These are phyloP conservation scores for Tricholauxania praeusta DNA, from an alignment of 2,888 invertebrate species.

Conservation along the genomic window DNA sequence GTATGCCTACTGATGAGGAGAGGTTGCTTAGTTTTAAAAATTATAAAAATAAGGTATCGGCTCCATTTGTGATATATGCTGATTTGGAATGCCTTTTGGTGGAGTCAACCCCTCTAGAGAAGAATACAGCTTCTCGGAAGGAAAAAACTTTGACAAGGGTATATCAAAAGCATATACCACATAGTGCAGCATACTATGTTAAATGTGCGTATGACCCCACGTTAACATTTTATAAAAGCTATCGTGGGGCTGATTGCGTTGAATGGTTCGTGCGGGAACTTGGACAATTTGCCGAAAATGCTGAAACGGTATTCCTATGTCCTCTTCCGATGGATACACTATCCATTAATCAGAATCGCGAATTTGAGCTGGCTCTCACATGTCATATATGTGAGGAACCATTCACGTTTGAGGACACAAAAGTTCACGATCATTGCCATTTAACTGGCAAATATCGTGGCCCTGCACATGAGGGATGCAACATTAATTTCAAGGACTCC, in stretches of 20 bases:
- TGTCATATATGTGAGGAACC: background rate
- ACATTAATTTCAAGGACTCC: too few relatives aligned
- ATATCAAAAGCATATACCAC: slow-evolving; percentile 7
- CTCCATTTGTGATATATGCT: slow-evolving; percentile 2
- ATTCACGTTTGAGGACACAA: background rate
- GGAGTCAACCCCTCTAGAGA: background rate
- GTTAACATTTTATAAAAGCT: background rate
- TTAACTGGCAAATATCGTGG: background rate
- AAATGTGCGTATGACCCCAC: background rate
- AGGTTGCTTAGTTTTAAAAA: too few relatives aligned
- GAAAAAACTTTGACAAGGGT: background rate
- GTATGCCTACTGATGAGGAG: background rate
- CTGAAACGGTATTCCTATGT: too few relatives aligned
- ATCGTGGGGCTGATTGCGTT: too few relatives aligned
- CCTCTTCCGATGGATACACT: background rate
- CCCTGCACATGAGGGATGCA: background rate
- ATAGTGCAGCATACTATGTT: background rate
- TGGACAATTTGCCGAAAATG: too few relatives aligned
- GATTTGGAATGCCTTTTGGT: background rate
- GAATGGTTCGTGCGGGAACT: too few relatives aligned
- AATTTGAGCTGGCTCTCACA: background rate
- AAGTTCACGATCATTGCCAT: background rate
- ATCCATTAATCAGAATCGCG: background rate
- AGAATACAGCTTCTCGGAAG: too few relatives aligned
- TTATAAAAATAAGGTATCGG: background rate